These are phyloP conservation scores for Manis crassicaudata DNA, from an alignment of 2,797 vertebrate species.

Conservation along the genomic window DNA sequence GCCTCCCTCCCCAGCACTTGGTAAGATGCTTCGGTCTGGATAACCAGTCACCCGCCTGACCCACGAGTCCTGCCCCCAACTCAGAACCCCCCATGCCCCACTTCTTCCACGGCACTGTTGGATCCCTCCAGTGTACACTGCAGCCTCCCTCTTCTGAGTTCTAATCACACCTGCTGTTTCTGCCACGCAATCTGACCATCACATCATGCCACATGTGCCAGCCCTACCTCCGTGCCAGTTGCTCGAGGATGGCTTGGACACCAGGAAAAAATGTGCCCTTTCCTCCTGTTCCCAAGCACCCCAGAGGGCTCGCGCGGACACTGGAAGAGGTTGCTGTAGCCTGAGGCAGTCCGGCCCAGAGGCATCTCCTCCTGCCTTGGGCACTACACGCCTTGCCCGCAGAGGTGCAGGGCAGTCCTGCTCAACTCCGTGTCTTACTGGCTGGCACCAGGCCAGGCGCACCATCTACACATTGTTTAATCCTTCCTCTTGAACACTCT, in stretches of 20 bases:
- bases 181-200: fast-evolving
- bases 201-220: neutral
- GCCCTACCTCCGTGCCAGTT: neutral
- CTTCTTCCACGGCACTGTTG: neutral
- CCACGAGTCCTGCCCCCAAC: neutral
- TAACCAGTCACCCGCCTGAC: fast-evolving
- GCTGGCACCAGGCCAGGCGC: fast-evolving
- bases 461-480: neutral
- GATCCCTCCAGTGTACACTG: fast-evolving
- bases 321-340: neutral
- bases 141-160: neutral
- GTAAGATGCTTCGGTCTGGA: fast-evolving
- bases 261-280: too few species aligned
- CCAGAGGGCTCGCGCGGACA: neutral
- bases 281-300: too few species aligned
- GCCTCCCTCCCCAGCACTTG: fast-evolving
- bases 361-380: too few species aligned
- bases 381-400: neutral
- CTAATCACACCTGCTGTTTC: fast-evolving
- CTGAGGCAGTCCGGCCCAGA: neutral
- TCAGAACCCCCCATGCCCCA: neutral
- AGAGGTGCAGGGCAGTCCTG: fast-evolving
- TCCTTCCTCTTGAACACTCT: neutral
- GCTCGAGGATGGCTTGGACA: neutral
- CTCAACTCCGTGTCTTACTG: fast-evolving